Evolutionary conservation across 1,140 invertebrate genomes (phyloP).

Genomic region (Drosophila orena): DNA sequence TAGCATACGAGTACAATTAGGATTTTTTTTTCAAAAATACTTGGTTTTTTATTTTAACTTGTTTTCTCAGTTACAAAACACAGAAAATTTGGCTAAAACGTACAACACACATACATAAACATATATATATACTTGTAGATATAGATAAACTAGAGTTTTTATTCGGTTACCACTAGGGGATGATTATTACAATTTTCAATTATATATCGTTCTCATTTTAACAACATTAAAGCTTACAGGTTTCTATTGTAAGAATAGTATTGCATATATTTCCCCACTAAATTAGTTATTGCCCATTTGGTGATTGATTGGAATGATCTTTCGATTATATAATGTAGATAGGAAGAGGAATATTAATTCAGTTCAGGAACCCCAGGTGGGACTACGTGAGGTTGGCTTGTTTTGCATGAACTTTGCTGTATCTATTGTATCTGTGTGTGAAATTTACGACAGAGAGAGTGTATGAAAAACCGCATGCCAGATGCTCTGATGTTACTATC

Average conservation of each 20-base stretch:
- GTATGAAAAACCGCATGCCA: slow-evolving; percentile 45
- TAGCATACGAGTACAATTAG: slow-evolving; percentile 57
- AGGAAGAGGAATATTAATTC: slow-evolving; percentile 43
- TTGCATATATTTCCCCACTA: slow-evolving; percentile 56
- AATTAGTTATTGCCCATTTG: slow-evolving; percentile 68
- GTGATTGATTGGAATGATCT: slow-evolving; percentile 69
- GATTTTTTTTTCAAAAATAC: slow-evolving; percentile 58
- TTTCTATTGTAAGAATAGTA: slow-evolving; percentile 55
- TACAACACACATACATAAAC: slow-evolving; percentile 78
- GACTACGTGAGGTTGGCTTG: slow-evolving; percentile 54
- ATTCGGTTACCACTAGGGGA: slow-evolving; percentile 67
- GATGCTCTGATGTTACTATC: slow-evolving; percentile 38
- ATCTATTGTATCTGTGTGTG: slow-evolving; percentile 33
- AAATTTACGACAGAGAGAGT: slow-evolving; percentile 16
- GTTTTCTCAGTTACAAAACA: slow-evolving; percentile 72
- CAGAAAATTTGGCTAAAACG: slow-evolving; percentile 77
- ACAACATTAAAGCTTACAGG: slow-evolving; percentile 70
- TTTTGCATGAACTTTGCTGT: slow-evolving; percentile 74
- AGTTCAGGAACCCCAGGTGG: slow-evolving; percentile 27
- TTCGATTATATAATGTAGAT: slow-evolving; percentile 33
- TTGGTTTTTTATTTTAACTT: slow-evolving; percentile 42
- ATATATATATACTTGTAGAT: slow-evolving; percentile 59
- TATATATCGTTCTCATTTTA: slow-evolving; percentile 38
- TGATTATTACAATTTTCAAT: slow-evolving; percentile 63
- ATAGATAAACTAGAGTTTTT: slow-evolving; percentile 64